These are phyloP conservation scores for Muscicapa striata DNA, from an alignment of 2,797 vertebrate species.

Conservation along the genomic window DNA sequence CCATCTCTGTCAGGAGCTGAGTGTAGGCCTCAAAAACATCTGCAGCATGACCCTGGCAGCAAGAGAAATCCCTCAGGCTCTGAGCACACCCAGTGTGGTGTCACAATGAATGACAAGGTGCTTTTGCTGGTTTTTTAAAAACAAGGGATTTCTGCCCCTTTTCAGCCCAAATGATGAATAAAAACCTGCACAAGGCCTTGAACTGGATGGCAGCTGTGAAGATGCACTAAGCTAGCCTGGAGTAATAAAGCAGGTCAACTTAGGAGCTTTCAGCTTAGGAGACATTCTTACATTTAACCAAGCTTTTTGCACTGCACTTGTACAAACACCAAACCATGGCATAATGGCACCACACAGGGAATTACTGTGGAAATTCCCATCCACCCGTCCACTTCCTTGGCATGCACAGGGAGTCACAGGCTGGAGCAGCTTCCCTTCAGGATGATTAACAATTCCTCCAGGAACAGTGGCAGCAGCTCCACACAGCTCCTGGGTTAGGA, in stretches of 20 bases:
- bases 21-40: constrained; percentile 99
- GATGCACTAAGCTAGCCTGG: not conserved
- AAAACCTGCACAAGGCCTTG: not conserved
- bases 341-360: not conserved
- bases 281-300: not conserved
- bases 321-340: not conserved
- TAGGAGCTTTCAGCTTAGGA: not conserved
- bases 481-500: not conserved
- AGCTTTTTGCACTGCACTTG: not conserved
- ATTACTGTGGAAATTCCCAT: not conserved
- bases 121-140: not conserved
- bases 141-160: not conserved
- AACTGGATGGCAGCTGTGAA: not conserved
- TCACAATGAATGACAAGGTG: not conserved
- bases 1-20: constrained; percentile 98
- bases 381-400: not conserved
- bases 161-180: not conserved
- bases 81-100: not conserved
- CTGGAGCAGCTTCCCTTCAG: not conserved
- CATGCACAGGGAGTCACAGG: not conserved
- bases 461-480: not conserved
- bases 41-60: constrained; percentile 90
- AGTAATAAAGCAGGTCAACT: not conserved
- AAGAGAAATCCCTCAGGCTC: not conserved
- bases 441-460: not conserved